These are phyloP conservation scores for Rostratula benghalensis DNA, from an alignment of 2,113 vertebrate species.

Conservation along the genomic window DNA sequence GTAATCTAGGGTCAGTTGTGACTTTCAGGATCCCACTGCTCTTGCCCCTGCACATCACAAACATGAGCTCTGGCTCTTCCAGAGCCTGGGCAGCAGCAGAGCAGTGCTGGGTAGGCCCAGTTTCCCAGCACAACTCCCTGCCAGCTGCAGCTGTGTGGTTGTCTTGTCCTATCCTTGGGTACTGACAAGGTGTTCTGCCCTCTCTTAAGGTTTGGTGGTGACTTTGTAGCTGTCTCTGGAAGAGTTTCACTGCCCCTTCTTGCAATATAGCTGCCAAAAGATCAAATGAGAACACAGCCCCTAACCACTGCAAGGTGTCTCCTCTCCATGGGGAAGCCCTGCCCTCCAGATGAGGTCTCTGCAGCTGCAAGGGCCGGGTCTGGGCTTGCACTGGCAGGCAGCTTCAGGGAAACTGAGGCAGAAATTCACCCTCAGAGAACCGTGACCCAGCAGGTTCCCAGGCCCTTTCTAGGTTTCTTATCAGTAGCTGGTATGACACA, in stretches of 20 bases:
- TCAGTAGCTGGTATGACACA: neutral
- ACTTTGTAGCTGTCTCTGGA: neutral
- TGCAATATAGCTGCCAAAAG: neutral
- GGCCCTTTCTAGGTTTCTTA: neutral
- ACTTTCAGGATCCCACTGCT: neutral
- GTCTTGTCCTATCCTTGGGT: neutral
- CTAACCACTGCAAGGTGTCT: neutral
- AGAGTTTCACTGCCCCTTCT: neutral
- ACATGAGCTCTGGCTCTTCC: neutral
- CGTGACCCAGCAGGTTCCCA: neutral
- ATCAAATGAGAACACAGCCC: neutral
- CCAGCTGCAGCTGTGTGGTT: neutral
- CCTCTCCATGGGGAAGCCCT: neutral
- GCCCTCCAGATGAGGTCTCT: neutral
- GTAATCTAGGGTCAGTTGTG: neutral
- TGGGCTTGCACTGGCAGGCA: rapidly evolving
- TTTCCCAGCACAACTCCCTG: neutral
- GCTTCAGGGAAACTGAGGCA: neutral
- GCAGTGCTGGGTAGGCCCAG: neutral
- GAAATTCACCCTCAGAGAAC: neutral
- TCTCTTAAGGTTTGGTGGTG: neutral
- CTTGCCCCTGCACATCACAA: neutral
- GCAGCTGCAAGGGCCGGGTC: neutral
- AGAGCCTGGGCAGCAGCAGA: neutral
- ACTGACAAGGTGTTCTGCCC: neutral